A percentile compares a stretch with the other conserved stretches of the same genome.
Conservation (phyloP, 2,888 invertebrate species). For the Chloroclystis v-ata region DNA sequence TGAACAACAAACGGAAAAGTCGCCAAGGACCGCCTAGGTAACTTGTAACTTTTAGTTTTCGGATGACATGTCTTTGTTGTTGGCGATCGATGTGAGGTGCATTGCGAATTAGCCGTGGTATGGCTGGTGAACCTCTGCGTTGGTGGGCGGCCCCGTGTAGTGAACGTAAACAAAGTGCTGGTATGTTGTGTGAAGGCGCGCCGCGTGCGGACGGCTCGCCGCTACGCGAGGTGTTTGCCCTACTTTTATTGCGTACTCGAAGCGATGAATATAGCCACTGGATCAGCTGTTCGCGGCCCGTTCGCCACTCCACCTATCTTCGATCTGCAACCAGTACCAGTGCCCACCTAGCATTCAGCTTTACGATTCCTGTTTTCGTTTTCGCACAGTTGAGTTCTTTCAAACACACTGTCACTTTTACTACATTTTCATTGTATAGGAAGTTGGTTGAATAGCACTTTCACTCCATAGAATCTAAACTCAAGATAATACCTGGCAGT, state of each 20-base stretch:
- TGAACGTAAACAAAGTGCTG: slow-evolving; percentile 61
- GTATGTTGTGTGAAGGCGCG: slow-evolving; percentile 45
- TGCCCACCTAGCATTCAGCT: slow-evolving; percentile 15
- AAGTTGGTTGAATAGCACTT: slow-evolving; percentile 44
- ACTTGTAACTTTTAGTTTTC: slow-evolving; percentile 57
- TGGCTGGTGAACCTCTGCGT: slow-evolving; percentile 54
- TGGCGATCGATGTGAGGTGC: slow-evolving; percentile 43
- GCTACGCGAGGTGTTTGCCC: slow-evolving; percentile 69
- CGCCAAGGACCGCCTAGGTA: slow-evolving; percentile 88
- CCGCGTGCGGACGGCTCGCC: slow-evolving; percentile 52
- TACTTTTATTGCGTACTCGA: slow-evolving; percentile 69
- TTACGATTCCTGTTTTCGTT: slow-evolving; percentile 18
- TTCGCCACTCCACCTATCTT: slow-evolving; percentile 29
- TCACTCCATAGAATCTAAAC: slow-evolving; percentile 38
- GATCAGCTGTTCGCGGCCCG: slow-evolving; percentile 71
- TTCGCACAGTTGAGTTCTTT: slow-evolving; percentile 21
- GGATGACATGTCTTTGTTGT: slow-evolving; percentile 75
- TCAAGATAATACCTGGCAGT: slow-evolving; percentile 52
- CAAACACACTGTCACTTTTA: slow-evolving; percentile 25
- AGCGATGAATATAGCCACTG: slow-evolving; percentile 72
- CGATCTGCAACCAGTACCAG: slow-evolving; percentile 44
- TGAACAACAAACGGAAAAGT: slow-evolving; percentile 91
- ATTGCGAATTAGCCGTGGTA: slow-evolving; percentile 58
- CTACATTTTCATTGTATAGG: slow-evolving; percentile 32
- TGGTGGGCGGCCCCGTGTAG: slow-evolving; percentile 45